A percentile compares a stretch with the other conserved stretches of the same genome.
Conservation (phyloP, 2,888 invertebrate species). For the Fragum sueziense region DNA sequence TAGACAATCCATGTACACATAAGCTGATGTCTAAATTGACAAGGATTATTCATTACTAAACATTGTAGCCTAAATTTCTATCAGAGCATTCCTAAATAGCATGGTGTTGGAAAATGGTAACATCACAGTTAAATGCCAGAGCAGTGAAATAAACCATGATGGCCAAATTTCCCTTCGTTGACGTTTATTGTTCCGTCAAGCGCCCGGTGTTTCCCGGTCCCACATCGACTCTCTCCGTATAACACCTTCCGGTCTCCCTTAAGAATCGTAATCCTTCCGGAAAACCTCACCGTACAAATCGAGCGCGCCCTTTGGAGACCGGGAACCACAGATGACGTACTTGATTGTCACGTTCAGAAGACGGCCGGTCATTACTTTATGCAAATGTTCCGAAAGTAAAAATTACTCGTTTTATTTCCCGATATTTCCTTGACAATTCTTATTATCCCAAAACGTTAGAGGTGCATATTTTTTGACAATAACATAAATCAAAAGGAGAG, state of each 20-base stretch:
- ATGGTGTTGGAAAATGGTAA: no score
- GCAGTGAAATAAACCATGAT: neutral
- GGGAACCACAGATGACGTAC: conserved; percentile 51
- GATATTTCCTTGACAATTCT: conserved; percentile 48
- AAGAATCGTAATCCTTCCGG: conserved; percentile 46
- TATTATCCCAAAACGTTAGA: conserved; percentile 50
- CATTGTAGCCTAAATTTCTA: no score
- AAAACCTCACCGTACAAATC: conserved; percentile 44
- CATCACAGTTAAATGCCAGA: neutral
- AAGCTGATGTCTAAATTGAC: no score
- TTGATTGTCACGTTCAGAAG: conserved; percentile 50
- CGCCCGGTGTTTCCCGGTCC: conserved; percentile 21
- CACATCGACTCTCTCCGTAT: neutral
- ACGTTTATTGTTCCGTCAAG: conserved; percentile 3
- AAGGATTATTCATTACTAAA: no score
- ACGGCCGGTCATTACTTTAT: conserved; percentile 52
- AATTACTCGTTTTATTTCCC: conserved; percentile 50
- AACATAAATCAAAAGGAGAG: conserved; percentile 60
- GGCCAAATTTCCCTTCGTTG: neutral
- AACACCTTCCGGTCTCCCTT: conserved; percentile 40
- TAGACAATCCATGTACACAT: no score
- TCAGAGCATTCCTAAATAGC: no score
- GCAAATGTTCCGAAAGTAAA: conserved; percentile 58
- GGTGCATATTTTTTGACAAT: conserved; percentile 59
- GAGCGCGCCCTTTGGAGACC: conserved; percentile 46